phyloP scores from a whole-genome alignment of 2,797 vertebrate genomes.

The Manis crassicaudata region DNA sequence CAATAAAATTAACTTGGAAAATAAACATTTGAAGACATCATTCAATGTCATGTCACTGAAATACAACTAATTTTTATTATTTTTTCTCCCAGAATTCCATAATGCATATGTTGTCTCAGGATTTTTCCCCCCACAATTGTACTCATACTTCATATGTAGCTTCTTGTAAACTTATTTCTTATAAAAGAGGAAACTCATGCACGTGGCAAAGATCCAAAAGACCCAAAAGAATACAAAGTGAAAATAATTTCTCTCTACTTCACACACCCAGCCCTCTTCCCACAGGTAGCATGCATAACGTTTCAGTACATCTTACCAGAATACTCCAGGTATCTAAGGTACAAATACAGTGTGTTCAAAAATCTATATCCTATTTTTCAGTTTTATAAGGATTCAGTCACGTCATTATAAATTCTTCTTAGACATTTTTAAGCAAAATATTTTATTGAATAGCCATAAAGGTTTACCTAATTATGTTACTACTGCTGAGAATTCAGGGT shows the following conservation, averaged over 20 bases:
- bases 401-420: not conserved
- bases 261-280: not conserved
- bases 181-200: not conserved
- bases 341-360: not conserved
- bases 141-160: not conserved
- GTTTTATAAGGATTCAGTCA: not conserved
- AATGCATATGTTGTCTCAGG: not conserved
- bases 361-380: not conserved
- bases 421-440: not conserved
- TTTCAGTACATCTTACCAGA: not conserved
- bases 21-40: not conserved
- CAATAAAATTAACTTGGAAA: slow-evolving; percentile 44
- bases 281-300: not conserved
- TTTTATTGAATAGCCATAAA: not conserved
- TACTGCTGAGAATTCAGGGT: not conserved
- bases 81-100: not conserved
- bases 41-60: not conserved
- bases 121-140: not conserved
- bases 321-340: not conserved
- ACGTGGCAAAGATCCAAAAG: not conserved
- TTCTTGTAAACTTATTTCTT: not conserved
- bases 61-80: slow-evolving; percentile 12
- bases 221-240: not conserved
- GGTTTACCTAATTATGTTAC: not conserved
- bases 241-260: not conserved